Conservation (phyloP, 2,888 invertebrate genomes). For the Sthenelais limicola region DNA sequence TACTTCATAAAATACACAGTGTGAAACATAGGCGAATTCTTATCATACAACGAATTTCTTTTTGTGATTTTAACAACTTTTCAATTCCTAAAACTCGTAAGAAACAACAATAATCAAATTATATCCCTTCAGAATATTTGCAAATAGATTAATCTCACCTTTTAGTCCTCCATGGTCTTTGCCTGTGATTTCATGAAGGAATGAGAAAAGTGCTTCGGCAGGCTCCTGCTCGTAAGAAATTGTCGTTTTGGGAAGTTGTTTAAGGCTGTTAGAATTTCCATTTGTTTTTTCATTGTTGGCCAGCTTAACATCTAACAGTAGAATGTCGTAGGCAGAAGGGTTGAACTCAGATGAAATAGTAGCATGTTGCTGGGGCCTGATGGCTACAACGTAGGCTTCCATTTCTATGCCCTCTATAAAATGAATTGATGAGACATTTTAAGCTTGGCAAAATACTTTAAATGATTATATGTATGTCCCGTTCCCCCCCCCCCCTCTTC, state of each 20-base stretch:
- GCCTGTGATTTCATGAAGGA: conserved; percentile 61
- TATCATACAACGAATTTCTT: no score
- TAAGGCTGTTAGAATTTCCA: conserved; percentile 48
- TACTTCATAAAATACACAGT: no score
- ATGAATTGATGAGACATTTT: conserved; percentile 5
- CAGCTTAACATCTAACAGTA: conserved; percentile 59
- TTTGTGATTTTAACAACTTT: no score
- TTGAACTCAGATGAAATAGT: conserved; percentile 57
- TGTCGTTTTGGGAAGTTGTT: conserved; percentile 62
- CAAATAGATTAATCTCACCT: conserved; percentile 52
- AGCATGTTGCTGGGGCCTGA: conserved; percentile 60
- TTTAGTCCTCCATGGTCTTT: conserved; percentile 62
- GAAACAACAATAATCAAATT: no score
- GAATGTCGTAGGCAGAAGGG: conserved; percentile 62
- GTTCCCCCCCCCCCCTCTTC: no score
- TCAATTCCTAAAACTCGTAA: no score
- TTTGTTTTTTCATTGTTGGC: conserved; percentile 41
- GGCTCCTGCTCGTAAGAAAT: conserved; percentile 60
- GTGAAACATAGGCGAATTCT: no score
- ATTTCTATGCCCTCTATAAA: conserved; percentile 46
- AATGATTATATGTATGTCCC: no score
- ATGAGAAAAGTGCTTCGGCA: conserved; percentile 59
- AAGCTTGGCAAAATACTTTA: no score
- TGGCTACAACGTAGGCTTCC: conserved; percentile 64
- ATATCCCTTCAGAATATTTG: background rate